Evolutionary conservation across 2,113 vertebrate species (phyloP).

Genomic region (Synchiropus splendidus): DNA sequence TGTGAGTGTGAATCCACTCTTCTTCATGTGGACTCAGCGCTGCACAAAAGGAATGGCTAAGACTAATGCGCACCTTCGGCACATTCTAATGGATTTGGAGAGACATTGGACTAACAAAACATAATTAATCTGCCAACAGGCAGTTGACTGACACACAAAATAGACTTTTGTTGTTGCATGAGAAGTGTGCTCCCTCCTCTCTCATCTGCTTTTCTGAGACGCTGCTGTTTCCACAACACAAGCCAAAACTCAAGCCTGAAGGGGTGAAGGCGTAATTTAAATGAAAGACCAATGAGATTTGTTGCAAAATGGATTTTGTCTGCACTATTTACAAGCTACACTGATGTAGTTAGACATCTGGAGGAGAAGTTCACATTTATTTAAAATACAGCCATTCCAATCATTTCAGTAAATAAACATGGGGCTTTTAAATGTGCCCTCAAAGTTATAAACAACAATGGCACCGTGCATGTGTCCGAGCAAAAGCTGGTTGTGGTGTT

Average conservation of each 20-base stretch:
- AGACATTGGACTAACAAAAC: constrained; percentile 38
- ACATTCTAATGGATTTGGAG: too few relatives aligned
- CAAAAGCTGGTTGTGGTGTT: too few relatives aligned
- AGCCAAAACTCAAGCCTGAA: constrained; percentile 3
- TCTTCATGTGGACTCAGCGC: constrained; percentile 22
- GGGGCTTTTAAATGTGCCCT: too few relatives aligned
- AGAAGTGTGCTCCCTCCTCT: constrained; percentile 21
- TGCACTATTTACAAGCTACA: not conserved
- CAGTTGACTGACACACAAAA: too few relatives aligned
- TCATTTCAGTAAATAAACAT: too few relatives aligned
- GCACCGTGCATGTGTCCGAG: too few relatives aligned
- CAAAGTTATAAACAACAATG: too few relatives aligned
- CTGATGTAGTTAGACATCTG: too few relatives aligned
- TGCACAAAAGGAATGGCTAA: constrained; percentile 73
- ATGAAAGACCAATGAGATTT: constrained; percentile 19
- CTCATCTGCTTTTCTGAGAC: constrained; percentile 47
- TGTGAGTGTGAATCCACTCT: constrained; percentile 61
- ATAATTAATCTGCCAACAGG: too few relatives aligned
- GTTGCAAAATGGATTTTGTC: constrained; percentile 14
- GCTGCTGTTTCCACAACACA: constrained; percentile 41
- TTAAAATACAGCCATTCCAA: too few relatives aligned
- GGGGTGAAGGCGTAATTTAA: too few relatives aligned
- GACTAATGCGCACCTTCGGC: constrained; percentile 52
- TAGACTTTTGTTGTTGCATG: constrained; percentile 31
- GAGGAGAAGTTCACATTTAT: too few relatives aligned